Evolutionary conservation across 2,113 vertebrate species (phyloP), one percentile per base, ranked within the genome.

Genomic region (Ondatra zibethicus): DNA sequence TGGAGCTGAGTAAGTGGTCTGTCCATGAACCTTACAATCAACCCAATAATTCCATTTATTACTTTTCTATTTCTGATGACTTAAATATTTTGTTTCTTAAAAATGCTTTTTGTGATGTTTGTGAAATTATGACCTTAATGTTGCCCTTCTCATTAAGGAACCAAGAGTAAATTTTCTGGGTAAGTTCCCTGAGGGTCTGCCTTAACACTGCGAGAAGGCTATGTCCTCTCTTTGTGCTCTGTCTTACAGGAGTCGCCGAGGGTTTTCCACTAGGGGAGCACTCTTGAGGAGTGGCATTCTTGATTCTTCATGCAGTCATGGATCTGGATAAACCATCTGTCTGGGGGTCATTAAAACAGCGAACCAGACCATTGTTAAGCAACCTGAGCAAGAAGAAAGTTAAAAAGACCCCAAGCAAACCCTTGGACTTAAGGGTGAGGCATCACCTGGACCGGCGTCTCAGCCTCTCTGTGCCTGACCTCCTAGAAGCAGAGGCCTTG

Each of bases 331-430:
- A 99, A 81, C 87, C 97, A 0, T 98, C 99, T 0, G 98, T 99
- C 8, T 99, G 99, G 99, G 98, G 96, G 65, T 99, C 99, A 10
- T 94, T 99, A 17, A 99, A 99, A 1, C 97, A 99, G 94, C 98
- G 98, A 91, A 99, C 99, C 0, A 98, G 96, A 55, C 99, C 99
- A 0, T 95, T 99, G 90, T 80, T 99, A 72, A 98, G 94, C 17
- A 99, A 98, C 93, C 73, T 99, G 33, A 98, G 98, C 0, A 98
- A 98, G 96, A 99, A 75, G 92, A 99, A 82, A 97, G 95, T 92
- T 0, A 98, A 98, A 87, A 99, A 98, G 96, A 98, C 84, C 14
- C 81, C 97, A 0, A 86, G 68, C 36, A 98, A 98, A 50, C 45
- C 98, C 63, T 70, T 98, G 10, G 98, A 97, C 82, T 65, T 96